These are phyloP conservation scores for Anaspis maculata DNA, from an alignment of 2,888 invertebrate genomes.

Conservation along the genomic window DNA sequence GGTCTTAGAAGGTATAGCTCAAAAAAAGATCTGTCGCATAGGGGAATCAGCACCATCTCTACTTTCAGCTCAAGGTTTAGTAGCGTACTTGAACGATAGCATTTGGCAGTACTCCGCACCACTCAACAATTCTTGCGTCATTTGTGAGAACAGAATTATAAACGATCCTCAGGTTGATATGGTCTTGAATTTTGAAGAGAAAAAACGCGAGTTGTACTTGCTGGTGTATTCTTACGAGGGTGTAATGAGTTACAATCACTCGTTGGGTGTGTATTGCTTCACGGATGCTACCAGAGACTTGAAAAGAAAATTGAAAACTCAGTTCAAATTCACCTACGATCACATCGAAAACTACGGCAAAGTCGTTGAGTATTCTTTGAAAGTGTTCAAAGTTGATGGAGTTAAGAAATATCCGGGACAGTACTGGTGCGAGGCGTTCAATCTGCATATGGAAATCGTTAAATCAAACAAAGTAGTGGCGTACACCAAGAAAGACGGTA, in stretches of 20 bases:
- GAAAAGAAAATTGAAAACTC: constrained; percentile 37
- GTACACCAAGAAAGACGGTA: constrained; percentile 29
- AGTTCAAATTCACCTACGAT: neutral
- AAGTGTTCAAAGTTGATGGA: no score
- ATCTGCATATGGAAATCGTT: constrained; percentile 3
- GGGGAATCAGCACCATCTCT: no score
- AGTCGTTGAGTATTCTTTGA: no score
- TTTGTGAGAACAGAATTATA: constrained; percentile 14
- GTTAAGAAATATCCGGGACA: constrained; percentile 49
- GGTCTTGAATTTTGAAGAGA: constrained; percentile 23
- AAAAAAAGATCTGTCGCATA: constrained; percentile 16
- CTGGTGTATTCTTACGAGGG: constrained; percentile 50
- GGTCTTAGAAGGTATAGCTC: constrained; percentile 16
- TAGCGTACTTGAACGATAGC: constrained; percentile 10
- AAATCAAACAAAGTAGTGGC: constrained; percentile 47
- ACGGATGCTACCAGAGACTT: constrained; percentile 47
- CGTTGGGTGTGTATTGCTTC: constrained; percentile 51
- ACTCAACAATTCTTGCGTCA: constrained; percentile 16
- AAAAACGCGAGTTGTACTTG: constrained; percentile 29
- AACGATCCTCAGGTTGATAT: constrained; percentile 5
- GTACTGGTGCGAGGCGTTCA: constrained; percentile 59
- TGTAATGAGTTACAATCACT: constrained; percentile 45
- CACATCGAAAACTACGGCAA: no score
- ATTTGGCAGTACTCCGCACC: constrained; percentile 14
- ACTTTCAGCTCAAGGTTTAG: constrained; percentile 3